A percentile compares a stretch with the other conserved stretches of the same genome.
Conservation (phyloP, 2,113 vertebrate genomes). For the Semicossyphus pulcher region DNA sequence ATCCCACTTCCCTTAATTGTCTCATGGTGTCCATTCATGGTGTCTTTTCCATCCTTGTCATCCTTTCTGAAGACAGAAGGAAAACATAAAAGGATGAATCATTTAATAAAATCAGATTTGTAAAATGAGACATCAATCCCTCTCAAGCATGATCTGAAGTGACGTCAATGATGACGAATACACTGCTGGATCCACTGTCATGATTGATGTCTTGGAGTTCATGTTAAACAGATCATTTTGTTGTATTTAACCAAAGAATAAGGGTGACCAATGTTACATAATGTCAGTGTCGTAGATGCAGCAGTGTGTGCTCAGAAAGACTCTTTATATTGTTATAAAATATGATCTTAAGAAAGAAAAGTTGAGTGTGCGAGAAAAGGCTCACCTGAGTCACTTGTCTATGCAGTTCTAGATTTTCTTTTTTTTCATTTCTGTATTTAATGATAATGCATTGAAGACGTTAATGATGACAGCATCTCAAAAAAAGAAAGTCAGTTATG, state of each 20-base stretch:
- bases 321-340: too few relatives aligned
- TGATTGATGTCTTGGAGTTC: not conserved
- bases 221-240: not conserved
- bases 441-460: too few relatives aligned
- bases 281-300: too few relatives aligned
- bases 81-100: not conserved
- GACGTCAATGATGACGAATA: not conserved
- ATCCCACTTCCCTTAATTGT: constrained; percentile 2
- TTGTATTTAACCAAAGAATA: too few relatives aligned
- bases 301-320: too few relatives aligned
- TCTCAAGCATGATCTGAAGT: not conserved
- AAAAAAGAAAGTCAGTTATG: too few relatives aligned
- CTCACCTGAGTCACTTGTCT: too few relatives aligned
- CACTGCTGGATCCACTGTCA: not conserved
- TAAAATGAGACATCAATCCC: constrained; percentile 5
- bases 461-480: too few relatives aligned
- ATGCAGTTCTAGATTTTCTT: too few relatives aligned
- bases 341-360: too few relatives aligned
- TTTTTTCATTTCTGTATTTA: too few relatives aligned
- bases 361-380: too few relatives aligned
- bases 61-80: not conserved
- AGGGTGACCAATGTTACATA: not conserved
- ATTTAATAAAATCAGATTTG: not conserved
- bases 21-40: not conserved
- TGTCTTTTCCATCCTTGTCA: constrained; percentile 2